These are phyloP conservation scores for Hydractinia symbiolongicarpus DNA, from an alignment of 30 jellyfish, hydroid and myxozoan species.

Conservation along the genomic window DNA sequence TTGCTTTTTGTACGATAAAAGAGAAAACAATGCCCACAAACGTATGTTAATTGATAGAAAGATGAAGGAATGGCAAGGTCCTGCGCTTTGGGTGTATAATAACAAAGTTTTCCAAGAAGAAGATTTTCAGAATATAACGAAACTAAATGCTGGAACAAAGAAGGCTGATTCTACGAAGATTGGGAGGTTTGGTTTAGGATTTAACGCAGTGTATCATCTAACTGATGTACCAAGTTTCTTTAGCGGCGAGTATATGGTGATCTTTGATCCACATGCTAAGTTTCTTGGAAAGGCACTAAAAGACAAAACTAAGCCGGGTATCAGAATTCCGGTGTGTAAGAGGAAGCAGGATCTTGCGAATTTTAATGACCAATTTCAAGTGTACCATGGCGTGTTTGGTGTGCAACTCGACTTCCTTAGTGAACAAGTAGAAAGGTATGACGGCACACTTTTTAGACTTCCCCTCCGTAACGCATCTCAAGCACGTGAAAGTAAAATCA, in stretches of 20 bases:
- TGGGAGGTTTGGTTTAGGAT: constrained; percentile 85
- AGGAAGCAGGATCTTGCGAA: constrained; percentile 13
- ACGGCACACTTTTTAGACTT: constrained; percentile 67
- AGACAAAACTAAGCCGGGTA: constrained; percentile 64
- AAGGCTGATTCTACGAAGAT: constrained; percentile 51
- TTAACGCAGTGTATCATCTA: constrained; percentile 65
- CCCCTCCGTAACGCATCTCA: constrained; percentile 59
- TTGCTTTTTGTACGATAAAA: constrained; percentile 49
- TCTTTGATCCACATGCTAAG: constrained; percentile 69
- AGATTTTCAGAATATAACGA: constrained; percentile 65
- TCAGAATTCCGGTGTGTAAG: constrained; percentile 33
- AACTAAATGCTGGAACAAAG: constrained; percentile 74
- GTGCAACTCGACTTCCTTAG: constrained; percentile 38
- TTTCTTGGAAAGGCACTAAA: constrained; percentile 60
- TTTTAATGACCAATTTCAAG: constrained; percentile 44
- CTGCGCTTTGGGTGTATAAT: constrained; percentile 76
- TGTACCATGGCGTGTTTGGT: constrained; percentile 65
- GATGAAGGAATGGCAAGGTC: constrained; percentile 76
- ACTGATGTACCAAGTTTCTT: constrained; percentile 77
- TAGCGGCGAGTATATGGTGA: constrained; percentile 53
- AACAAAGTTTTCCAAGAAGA: constrained; percentile 42
- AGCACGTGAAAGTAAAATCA: constrained; percentile 47
- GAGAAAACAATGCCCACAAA: constrained; percentile 32
- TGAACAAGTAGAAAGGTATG: constrained; percentile 1
- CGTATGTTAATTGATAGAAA: constrained; percentile 36